Evolutionary conservation across 1,140 invertebrate genomes (phyloP), one percentile per base, ranked within the genome.

Genomic region (Trachymyrmex cornetzi): DNA sequence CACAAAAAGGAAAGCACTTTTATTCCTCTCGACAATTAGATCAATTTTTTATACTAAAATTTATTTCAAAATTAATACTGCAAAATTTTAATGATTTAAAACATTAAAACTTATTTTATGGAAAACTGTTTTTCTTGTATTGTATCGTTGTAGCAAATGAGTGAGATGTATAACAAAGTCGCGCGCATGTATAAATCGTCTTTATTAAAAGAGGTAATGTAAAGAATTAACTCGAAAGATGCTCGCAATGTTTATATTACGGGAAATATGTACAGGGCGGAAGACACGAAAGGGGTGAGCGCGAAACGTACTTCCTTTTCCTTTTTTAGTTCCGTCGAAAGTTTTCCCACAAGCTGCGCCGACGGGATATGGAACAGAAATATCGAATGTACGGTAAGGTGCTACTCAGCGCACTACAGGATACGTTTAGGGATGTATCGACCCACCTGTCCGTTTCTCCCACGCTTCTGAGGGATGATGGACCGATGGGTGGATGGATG

Each of bases 401-500:
- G 92, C 91, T 90, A 92, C 91, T 89, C 89, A 92, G 86, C 77
- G 88, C 22, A 90, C 50, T 66, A 50, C 82, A 87, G 88, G 63
- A 88, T 85, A 87, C 64, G 67, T 27, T 53, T 19, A 64, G 50
- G 77, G 63, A 88, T 87, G 79, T 71, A 80, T 90, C 84, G 88
- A 88, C 81, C 92, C 93, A 94, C 94, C 94, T 94, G 94, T 94
- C 93, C 86, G 69, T 89, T 90, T 93, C 94, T 94, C 94, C 94
- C 94, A 94, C 94, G 94, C 94, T 94, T 75, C 61, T 55, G 69
- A 71, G 38, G 80, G 80, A 88, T 90, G 88, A 86, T 77, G 88
- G 86, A 89, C 86, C 88, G 86, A 91, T 79, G 85, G 74, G 81
- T 84, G 77, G 82, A 89, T 77, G 77, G 87, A 87, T 77, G 87